Percentiles rank a stretch among this genome's conserved stretches.
These are phyloP conservation scores for Lamellibrachia satsuma DNA, from an alignment of 2,888 invertebrate species.

Conservation along the genomic window DNA sequence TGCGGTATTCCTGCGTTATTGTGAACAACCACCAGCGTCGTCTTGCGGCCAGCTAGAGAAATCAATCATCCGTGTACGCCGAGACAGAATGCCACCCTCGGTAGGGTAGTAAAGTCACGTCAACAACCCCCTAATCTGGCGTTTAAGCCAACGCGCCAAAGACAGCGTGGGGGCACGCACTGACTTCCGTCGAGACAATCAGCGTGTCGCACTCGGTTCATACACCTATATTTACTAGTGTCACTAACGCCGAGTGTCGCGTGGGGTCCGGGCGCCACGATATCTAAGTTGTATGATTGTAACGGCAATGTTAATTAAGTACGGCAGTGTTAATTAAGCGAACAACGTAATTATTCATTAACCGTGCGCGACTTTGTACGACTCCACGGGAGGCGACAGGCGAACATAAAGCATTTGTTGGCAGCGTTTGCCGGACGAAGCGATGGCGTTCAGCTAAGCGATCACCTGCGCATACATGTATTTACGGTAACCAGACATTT, in stretches of 20 bases:
- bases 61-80: background rate
- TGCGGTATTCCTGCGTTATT: background rate
- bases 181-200: background rate
- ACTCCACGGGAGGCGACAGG: background rate
- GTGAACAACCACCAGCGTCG: background rate
- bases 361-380: background rate
- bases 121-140: conserved; percentile 17
- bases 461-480: background rate
- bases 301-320: background rate
- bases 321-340: background rate
- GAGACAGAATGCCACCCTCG: background rate
- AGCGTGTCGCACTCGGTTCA: background rate
- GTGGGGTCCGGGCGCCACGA: background rate
- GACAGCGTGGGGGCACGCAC: background rate
- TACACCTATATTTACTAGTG: background rate
- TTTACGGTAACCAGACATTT: background rate
- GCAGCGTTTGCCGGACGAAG: no score
- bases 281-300: background rate
- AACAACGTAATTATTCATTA: background rate
- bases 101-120: background rate
- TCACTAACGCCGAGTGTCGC: background rate
- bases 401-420: background rate
- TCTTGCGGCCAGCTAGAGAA: background rate
- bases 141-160: background rate
- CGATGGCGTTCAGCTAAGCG: background rate